Evolutionary conservation across 2,888 invertebrate genomes (phyloP).

Genomic region (Tipula vernalis): DNA sequence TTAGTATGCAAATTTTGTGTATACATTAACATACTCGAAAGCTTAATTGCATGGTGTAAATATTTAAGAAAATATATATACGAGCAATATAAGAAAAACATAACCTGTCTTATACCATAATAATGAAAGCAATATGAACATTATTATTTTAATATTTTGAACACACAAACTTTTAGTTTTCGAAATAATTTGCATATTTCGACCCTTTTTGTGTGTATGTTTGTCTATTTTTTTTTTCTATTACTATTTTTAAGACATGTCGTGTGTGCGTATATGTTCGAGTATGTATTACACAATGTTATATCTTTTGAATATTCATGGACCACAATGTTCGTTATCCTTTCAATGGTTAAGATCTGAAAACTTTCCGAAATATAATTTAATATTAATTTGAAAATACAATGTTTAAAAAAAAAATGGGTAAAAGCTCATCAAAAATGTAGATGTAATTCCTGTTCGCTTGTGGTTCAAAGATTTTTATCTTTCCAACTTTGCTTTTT

Average conservation of each 20-base stretch:
- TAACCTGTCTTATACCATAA: background rate
- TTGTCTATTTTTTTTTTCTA: background rate
- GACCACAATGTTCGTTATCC: background rate
- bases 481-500: background rate
- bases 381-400: background rate
- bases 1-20: background rate
- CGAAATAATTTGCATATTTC: background rate
- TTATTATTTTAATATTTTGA: background rate
- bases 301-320: background rate
- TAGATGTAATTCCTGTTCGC: background rate
- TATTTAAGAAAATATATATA: background rate
- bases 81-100: background rate
- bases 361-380: background rate
- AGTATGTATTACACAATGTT: too few species aligned
- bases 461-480: background rate
- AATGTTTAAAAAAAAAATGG: background rate
- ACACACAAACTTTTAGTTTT: background rate
- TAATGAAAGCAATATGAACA: background rate
- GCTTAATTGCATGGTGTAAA: background rate
- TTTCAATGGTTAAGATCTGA: background rate
- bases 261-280: background rate
- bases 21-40: background rate
- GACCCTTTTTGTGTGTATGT: background rate
- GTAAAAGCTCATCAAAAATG: background rate
- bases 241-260: background rate